These are phyloP conservation scores for Aproaerema taeniolella DNA, from an alignment of 2,888 invertebrate species.

Conservation along the genomic window DNA sequence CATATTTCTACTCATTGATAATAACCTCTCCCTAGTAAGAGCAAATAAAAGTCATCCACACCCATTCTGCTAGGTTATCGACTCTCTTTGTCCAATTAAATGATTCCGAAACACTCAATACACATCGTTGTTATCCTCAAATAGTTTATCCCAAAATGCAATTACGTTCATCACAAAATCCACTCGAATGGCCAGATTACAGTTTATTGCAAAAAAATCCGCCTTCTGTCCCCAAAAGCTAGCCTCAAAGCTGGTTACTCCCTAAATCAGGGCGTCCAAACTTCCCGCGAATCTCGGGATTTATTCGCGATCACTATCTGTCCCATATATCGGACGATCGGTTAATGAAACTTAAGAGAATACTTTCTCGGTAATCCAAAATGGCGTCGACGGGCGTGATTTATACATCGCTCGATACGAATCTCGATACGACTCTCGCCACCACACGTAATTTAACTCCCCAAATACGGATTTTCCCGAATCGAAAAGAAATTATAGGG, in stretches of 20 bases:
- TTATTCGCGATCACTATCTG: constrained; percentile 28
- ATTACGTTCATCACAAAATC: too few species aligned
- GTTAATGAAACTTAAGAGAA: constrained; percentile 75
- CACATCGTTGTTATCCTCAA: too few species aligned
- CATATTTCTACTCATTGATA: too few species aligned
- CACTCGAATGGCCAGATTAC: constrained; percentile 8
- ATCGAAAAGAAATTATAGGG: constrained; percentile 71
- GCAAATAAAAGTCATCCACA: too few species aligned
- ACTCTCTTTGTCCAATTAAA: too few species aligned
- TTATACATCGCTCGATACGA: constrained; percentile 60
- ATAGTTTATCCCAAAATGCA: too few species aligned
- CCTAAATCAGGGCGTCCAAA: constrained; percentile 35
- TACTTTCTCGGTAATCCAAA: constrained; percentile 64
- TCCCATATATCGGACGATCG: constrained; percentile 55
- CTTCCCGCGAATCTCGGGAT: constrained; percentile 26
- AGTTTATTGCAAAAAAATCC: constrained; percentile 3
- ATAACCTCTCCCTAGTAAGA: too few species aligned
- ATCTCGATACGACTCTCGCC: constrained; percentile 55
- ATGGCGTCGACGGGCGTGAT: constrained; percentile 60
- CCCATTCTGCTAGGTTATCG: too few species aligned
- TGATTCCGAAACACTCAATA: too few species aligned
- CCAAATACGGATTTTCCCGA: constrained; percentile 54
- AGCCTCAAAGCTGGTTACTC: too few species aligned
- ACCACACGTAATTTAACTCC: constrained; percentile 70
- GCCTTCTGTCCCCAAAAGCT: constrained; percentile 1